Conservation (phyloP, 2,888 invertebrate genomes). For the Cryptus armator region DNA sequence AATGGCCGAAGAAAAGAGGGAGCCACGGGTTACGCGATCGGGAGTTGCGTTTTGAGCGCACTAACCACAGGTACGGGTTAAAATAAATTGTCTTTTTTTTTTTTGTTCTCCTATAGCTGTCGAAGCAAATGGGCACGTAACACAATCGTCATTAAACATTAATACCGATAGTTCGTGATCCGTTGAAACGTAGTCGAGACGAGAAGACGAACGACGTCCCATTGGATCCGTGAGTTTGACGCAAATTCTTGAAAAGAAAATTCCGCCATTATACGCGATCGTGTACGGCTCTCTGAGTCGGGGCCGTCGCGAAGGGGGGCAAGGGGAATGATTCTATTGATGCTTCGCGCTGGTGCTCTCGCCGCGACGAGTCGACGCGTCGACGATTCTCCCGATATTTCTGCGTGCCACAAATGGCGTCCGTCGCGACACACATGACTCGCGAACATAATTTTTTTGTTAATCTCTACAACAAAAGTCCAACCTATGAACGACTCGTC, state of each 20-base stretch:
- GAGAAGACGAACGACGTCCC: slow-evolving; percentile 71
- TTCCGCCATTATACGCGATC: slow-evolving; percentile 73
- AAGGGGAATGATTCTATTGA: slow-evolving; percentile 47
- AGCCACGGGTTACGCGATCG: slow-evolving; percentile 88
- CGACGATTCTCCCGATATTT: slow-evolving; percentile 19
- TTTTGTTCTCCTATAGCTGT: slow-evolving; percentile 30
- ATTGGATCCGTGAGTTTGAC: slow-evolving; percentile 76
- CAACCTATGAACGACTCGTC: neutral
- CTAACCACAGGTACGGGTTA: slow-evolving; percentile 88
- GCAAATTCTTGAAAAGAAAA: slow-evolving; percentile 70
- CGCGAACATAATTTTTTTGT: slow-evolving; percentile 1
- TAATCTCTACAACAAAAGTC: neutral
- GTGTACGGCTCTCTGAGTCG: slow-evolving; percentile 29
- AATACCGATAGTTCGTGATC: slow-evolving; percentile 66
- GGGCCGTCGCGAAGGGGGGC: neutral
- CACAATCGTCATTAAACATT: slow-evolving; percentile 51
- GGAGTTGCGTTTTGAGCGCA: slow-evolving; percentile 90
- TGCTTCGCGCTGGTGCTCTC: slow-evolving; percentile 7
- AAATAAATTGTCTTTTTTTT: slow-evolving; percentile 48
- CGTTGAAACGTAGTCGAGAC: slow-evolving; percentile 60
- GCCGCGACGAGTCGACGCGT: neutral
- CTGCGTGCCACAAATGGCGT: slow-evolving; percentile 81
- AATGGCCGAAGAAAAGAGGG: slow-evolving; percentile 35
- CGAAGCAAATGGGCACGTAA: slow-evolving; percentile 70
- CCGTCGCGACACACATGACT: slow-evolving; percentile 72